Base-by-base conservation (phyloP, 2,888 invertebrate genomes). In the Nomada lathburiana region DNA sequence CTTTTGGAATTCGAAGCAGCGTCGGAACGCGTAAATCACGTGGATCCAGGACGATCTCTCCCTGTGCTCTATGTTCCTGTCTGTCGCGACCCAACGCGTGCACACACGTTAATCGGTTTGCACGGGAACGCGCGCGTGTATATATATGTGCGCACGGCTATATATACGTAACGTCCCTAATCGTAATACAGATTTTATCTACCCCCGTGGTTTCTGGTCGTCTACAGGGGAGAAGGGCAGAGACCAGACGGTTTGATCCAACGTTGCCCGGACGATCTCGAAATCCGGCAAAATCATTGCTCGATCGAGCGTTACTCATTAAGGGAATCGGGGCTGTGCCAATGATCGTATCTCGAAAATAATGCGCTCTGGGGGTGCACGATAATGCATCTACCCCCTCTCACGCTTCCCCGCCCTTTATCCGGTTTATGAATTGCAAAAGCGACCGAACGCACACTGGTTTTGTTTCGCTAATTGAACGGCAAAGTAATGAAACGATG, bases 131-230 rank as follows among this genome's bases (percentile, higher is more conserved):
- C 18, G 23, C 53, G 62, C 62, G 36, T 36, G 36, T 36, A 36
- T 36, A 36, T 36, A 5, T 29, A 7, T 44, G 36, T 36, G 52
- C 26, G 57, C 20, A 47, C n/a, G 11, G 59, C 36, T 7, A 36
- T 36, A 36, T 36, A 36, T 53, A 26, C 87, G 85, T 86, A 87
- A 87, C 88, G 89, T 85, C 88, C 86, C 88, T 90, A 87, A 91
- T 89, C 88, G 90, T 86, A 89, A 90, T 91, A 87, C 89, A 89
- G 92, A 92, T 92, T 91, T 91, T 92, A 91, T 92, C 92, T 90
- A 86, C 86, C 87, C 89, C 87, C 85, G 44, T 18, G n/a, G 29
- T 9, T 18, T 23, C 42, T 60, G 63, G 62, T 50, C 42, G 72
- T 53, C 73, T 69, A 53, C 74, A 47, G 52, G 29, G 59, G 44